phyloP scores from a whole-genome alignment of 2,888 invertebrate species.

The Sarcophaga caerulescens region DNA sequence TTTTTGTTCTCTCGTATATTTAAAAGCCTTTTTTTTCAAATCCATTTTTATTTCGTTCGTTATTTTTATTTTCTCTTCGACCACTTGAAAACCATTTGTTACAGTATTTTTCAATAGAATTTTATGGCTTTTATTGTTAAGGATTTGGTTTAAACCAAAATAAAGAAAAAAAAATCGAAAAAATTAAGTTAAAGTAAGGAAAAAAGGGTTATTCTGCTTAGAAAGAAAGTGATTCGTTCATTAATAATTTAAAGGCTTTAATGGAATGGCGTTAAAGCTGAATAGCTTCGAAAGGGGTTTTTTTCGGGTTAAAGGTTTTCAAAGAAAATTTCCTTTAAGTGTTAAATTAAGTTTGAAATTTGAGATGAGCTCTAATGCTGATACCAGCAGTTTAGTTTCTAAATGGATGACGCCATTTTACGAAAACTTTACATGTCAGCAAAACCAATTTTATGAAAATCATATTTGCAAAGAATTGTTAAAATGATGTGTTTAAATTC shows the following conservation, averaged over 20 bases:
- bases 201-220: neutral
- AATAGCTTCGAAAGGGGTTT: no score
- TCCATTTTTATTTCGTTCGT: neutral
- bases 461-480: no score
- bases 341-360: no score
- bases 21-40: constrained; percentile 23
- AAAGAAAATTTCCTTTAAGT: neutral
- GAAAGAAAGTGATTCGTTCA: neutral
- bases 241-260: neutral
- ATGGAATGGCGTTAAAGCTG: neutral
- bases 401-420: no score
- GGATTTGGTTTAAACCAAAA: neutral
- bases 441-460: no score
- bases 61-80: neutral
- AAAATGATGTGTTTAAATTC: no score
- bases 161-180: no score
- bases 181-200: no score
- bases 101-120: constrained; percentile 26
- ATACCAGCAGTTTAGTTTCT: no score
- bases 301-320: neutral
- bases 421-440: no score
- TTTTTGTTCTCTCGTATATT: constrained; percentile 29
- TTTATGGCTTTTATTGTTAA: constrained; percentile 5
- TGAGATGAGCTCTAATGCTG: no score
- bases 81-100: constrained; percentile 48